Base-by-base conservation (phyloP, 2,797 vertebrate genomes). In the Centroberyx gerrardi region DNA sequence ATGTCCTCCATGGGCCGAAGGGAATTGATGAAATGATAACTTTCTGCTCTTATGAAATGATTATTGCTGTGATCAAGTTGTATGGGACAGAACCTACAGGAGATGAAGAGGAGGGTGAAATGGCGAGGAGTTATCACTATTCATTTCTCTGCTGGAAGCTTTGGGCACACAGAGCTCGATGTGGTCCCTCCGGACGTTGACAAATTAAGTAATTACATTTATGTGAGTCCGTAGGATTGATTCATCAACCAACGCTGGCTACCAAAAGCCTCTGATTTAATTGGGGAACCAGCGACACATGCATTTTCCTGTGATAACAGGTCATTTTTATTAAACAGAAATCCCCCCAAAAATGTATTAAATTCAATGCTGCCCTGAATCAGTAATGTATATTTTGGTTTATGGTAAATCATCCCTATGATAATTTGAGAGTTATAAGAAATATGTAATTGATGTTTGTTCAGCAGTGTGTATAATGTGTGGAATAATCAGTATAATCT, bases 141-240 rank as follows among this genome's bases (percentile, higher is more conserved):
- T 80, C 44, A 60, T 69, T 80, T 67, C 63, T 62, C 38, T 0
- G 72, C 62, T 54, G 28, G 68, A 68, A 71, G 80, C 72, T 82
- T 51, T 55, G 63, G 82, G 53, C 49, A 4, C 53, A n/a, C 8
- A 3, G 55, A 38, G 33, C 74, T 83, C 28, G 60, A 86, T 64
- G 77, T 69, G 68, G 49, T 48, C 65, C 73, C 86, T 70, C 18
- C 59, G 62, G 92, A 94, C 91, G 44, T 76, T 94, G 93, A 94
- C 84, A 90, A 93, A 95, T 93, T 74, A 90, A 93, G 91, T 92
- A 88, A 94, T 95, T 94, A 93, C 85, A 92, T 91, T 84, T 86
- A 84, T 86, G 87, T 85, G 88, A 87, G 87, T 90, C 79, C 88
- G 84, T 83, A 71, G 77, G 88, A 92, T 86, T 81, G 87, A 90